Base-by-base conservation (phyloP, 1,140 invertebrate species). In the Drosophila baimaii region DNA sequence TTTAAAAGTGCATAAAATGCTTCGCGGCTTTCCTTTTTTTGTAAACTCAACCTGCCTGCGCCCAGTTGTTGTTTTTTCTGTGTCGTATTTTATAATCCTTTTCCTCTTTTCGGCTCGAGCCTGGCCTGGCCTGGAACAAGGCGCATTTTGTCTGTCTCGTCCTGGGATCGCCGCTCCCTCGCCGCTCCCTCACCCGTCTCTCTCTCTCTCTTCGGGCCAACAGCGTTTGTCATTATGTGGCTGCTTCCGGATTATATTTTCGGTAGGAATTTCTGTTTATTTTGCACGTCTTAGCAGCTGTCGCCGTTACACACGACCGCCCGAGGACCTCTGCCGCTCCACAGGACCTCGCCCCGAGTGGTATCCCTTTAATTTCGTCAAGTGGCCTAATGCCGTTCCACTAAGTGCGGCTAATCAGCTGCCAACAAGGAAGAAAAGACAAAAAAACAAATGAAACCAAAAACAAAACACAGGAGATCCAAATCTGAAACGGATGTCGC, bases 231-330 rank as follows among this genome's bases (percentile, higher is more conserved):
- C 83, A 88, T 82, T 85, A 84, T 85, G 81, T 88, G 83, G 79
- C 63, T 84, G 84, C 65, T 88, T 89, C 80, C 77, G 84, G 84
- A 88, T 88, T 88, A 88, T 88, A 88, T 88, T 88, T 88, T 89
- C 69, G 80, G 64, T 71, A 27, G 79, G 77, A 83, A 79, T 88
- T 89, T 77, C 65, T 70, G 79, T 89, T 77, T 78, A 68, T 78
- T 79, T 83, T 77, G 68, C 80, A 73, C 80, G 80, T 88, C 84
- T 88, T 80, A 77, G 77, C 84, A 89, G 83, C 84, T 88, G 83
- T 83, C 84, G 69, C 71, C 71, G 77, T 78, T 78, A 78, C 66
- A 79, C 76, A 72, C 75, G 75, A 65, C 75, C 75, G 66, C 76
- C 57, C 54, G 43, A 58, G 52, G 35, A 47, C 49, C 71, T 58